Percentiles rank a stretch among this genome's conserved stretches.
Conservation (phyloP, 2,888 invertebrate species). For the Napeogenes inachia region DNA sequence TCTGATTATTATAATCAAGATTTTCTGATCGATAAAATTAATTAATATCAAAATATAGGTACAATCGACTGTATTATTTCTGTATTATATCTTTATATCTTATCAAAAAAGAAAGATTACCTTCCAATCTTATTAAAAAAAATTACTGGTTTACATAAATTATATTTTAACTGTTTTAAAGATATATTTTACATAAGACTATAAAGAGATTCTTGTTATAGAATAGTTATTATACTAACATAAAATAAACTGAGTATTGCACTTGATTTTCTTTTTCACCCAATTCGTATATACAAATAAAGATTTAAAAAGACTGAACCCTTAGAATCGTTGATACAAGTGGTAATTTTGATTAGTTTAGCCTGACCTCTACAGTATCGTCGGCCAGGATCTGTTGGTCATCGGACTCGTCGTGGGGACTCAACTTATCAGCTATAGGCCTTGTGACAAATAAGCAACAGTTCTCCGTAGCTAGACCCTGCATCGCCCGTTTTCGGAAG, state of each 20-base stretch:
- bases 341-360: constrained; percentile 43
- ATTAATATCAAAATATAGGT: no score
- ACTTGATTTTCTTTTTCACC: not conserved
- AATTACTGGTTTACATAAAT: no score
- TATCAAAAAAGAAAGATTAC: no score
- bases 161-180: no score
- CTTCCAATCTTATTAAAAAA: no score
- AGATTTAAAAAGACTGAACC: constrained; percentile 33
- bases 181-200: not conserved
- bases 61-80: no score
- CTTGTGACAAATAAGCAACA: constrained; percentile 50
- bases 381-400: constrained; percentile 60
- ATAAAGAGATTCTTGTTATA: not conserved
- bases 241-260: constrained; percentile 15
- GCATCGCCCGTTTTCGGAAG: constrained; percentile 74
- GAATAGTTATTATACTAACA: not conserved
- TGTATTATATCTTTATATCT: not conserved
- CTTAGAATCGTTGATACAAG: no score
- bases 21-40: no score
- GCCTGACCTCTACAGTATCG: constrained; percentile 66
- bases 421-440: constrained; percentile 57
- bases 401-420: constrained; percentile 62
- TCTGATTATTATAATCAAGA: not conserved
- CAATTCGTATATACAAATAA: not conserved
- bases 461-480: constrained; percentile 66